phyloP scores from a whole-genome alignment of 2,113 vertebrate genomes.

The Maccullochella peelii region DNA sequence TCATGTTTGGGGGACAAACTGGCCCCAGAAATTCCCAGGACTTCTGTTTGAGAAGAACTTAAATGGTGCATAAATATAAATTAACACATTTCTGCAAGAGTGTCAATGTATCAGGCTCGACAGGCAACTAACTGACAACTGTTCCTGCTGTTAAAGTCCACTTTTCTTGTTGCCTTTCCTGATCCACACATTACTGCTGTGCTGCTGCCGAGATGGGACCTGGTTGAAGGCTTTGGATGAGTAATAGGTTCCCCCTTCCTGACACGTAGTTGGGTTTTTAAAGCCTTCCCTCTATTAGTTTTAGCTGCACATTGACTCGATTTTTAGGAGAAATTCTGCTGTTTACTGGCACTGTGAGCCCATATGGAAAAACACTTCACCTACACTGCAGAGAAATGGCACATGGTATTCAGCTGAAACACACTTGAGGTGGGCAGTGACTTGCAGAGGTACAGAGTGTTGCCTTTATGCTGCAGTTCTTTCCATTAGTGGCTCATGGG shows the following conservation, averaged over 20 bases:
- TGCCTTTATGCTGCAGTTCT: constrained; percentile 1
- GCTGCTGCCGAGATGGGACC: background rate
- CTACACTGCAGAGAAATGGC: background rate
- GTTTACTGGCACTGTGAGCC: background rate
- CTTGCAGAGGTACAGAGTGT: background rate
- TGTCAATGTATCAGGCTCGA: background rate
- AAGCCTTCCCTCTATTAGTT: background rate
- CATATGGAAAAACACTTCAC: constrained; percentile 5
- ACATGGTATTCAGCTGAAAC: background rate
- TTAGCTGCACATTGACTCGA: background rate
- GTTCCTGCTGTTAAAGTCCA: background rate
- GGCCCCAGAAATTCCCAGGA: background rate
- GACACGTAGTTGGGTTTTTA: background rate
- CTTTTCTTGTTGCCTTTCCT: background rate
- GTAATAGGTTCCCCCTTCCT: constrained; percentile 32
- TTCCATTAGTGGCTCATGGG: background rate
- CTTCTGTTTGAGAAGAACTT: background rate
- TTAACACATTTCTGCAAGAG: background rate
- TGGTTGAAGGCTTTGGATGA: constrained; percentile 41
- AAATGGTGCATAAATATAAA: background rate
- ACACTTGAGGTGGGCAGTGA: background rate
- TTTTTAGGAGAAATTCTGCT: background rate
- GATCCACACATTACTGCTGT: background rate
- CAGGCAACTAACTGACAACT: background rate
- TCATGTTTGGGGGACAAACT: background rate